Percentiles rank a stretch among this genome's conserved stretches.
Conservation (phyloP, 2,797 vertebrate genomes). For the Novumbra hubbsi region DNA sequence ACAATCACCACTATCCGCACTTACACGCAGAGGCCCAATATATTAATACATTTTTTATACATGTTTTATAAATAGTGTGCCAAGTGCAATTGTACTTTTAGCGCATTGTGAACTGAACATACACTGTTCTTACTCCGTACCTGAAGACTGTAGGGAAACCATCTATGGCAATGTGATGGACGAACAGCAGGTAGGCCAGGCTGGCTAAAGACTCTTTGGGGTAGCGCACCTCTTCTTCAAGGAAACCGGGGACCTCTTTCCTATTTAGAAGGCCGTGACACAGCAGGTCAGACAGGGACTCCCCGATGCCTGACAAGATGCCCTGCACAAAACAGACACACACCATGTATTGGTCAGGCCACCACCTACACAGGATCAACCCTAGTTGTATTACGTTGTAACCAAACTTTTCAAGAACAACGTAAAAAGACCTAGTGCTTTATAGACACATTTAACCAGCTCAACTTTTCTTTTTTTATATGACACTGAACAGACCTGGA, state of each 20-base stretch:
- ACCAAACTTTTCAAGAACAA: neutral
- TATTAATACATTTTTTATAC: no score
- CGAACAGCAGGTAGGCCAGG: constrained; percentile 88
- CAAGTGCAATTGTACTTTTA: neutral
- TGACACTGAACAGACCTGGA: constrained; percentile 23
- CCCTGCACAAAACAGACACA: constrained; percentile 32
- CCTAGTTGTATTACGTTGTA: neutral
- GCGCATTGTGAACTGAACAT: neutral
- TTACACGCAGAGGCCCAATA: neutral
- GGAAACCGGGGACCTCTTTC: constrained; percentile 69
- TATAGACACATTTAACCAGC: neutral
- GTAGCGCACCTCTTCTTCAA: constrained; percentile 81
- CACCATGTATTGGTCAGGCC: neutral
- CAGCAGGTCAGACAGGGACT: constrained; percentile 67
- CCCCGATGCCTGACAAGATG: constrained; percentile 60
- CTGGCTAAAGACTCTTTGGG: constrained; percentile 85
- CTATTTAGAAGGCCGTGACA: constrained; percentile 55
- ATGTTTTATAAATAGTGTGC: no score
- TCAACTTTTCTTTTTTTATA: constrained; percentile 3
- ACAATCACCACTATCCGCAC: neutral
- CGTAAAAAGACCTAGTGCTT: neutral
- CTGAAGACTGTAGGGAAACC: constrained; percentile 85
- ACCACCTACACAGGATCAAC: neutral
- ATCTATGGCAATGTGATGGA: constrained; percentile 84
- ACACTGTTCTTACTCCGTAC: constrained; percentile 49